Conservation (phyloP, 2,797 vertebrate genomes). For the Bradypodion ventrale region DNA sequence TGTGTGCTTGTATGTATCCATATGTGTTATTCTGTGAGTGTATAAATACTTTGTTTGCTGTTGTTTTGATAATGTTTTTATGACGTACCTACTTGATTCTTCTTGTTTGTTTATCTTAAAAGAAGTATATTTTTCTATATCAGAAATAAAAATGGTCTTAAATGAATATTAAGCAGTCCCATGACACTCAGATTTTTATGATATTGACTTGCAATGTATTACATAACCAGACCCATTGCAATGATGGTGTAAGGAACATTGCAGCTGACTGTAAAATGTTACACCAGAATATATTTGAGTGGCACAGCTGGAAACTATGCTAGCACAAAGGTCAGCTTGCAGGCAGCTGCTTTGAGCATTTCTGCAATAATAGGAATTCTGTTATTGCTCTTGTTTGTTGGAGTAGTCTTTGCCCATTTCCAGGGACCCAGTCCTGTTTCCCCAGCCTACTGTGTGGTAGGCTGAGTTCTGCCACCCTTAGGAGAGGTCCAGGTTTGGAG, state of each 20-base stretch:
- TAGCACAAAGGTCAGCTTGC: slow-evolving; percentile 21
- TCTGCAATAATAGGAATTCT: slow-evolving; percentile 5
- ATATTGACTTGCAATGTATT: slow-evolving; percentile 1
- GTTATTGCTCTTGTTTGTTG: background rate
- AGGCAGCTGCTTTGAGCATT: slow-evolving; percentile 25
- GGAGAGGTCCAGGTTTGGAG: background rate
- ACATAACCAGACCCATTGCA: slow-evolving; percentile 29
- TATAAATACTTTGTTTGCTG: no score
- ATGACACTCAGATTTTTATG: slow-evolving; percentile 30
- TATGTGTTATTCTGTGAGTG: background rate
- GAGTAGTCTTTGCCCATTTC: background rate
- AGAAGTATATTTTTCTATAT: background rate
- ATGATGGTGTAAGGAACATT: slow-evolving; percentile 49
- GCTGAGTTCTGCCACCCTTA: background rate
- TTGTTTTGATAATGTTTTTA: no score
- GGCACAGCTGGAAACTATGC: slow-evolving; percentile 22
- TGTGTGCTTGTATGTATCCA: background rate
- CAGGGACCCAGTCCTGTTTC: background rate
- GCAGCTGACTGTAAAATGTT: slow-evolving; percentile 41
- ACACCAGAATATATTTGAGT: slow-evolving; percentile 18
- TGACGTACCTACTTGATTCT: background rate
- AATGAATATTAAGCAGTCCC: background rate
- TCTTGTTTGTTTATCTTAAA: background rate
- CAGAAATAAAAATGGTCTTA: background rate
- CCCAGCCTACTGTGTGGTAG: background rate